Evolutionary conservation across 2,797 vertebrate genomes (phyloP).

Genomic region (Alcedo quadribrachys): DNA sequence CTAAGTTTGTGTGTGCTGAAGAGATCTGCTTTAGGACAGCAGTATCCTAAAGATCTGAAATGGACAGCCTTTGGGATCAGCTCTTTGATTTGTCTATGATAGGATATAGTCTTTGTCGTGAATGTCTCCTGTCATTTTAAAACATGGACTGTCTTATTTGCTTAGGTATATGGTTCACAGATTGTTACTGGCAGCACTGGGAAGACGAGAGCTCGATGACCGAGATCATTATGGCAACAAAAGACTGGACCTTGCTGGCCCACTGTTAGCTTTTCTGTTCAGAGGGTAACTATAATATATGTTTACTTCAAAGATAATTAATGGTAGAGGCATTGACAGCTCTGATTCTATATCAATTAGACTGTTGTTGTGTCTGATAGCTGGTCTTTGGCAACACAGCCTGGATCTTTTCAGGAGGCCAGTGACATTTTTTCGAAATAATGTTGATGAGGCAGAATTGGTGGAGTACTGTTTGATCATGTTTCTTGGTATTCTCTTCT

Average conservation of each 20-base stretch:
- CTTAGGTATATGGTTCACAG: slow-evolving; percentile 97
- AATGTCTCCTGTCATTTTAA: neutral
- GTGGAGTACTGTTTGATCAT: neutral
- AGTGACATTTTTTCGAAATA: neutral
- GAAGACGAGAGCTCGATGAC: slow-evolving; percentile 95
- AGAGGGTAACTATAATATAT: slow-evolving; percentile 84
- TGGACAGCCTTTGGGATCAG: neutral
- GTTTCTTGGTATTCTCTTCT: neutral
- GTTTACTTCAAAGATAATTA: neutral
- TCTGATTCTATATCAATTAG: neutral
- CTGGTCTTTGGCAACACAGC: neutral
- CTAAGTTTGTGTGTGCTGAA: neutral
- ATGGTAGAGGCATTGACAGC: neutral
- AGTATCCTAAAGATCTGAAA: neutral
- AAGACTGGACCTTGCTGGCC: slow-evolving; percentile 95
- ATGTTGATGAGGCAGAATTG: neutral
- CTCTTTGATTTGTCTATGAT: neutral
- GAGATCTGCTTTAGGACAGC: neutral
- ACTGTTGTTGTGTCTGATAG: neutral
- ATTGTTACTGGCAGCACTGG: slow-evolving; percentile 91
- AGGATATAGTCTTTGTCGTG: neutral
- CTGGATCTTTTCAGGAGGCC: neutral
- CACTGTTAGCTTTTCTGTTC: slow-evolving; percentile 94
- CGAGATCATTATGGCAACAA: slow-evolving; percentile 99
- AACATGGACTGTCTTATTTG: neutral